Base-by-base conservation (phyloP, 2,113 vertebrate species). In the Furnarius figulus region DNA sequence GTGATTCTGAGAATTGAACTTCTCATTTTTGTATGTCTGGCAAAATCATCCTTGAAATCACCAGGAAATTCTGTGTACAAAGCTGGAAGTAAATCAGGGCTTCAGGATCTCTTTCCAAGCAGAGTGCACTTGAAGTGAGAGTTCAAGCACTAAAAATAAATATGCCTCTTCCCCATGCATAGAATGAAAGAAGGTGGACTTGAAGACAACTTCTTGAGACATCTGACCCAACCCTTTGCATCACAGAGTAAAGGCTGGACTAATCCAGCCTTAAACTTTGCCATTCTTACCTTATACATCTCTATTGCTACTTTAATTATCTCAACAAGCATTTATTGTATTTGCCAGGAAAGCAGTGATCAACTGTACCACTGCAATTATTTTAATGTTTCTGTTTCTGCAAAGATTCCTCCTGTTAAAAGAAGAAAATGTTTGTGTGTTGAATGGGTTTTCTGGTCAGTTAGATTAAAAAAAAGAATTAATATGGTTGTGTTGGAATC, bases 371-470 rank as follows among this genome's bases (percentile, higher is more conserved):
- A 28, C 47, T 68, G n/a, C 33, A 50, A 59, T 80, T 81, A 86
- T 87, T 94, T 71, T 65, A 50, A 25, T 37, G 33, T 27, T 78
- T 49, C n/a, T 72, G 79, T 90, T 97, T 90, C 72, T 94, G 58
- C 61, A 88, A 84, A 52, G 42, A 40, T 50, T 50, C 12, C 93
- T 79, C 40, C 21, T 30, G 78, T 92, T 61, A 65, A 53, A 75
- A 25, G 47, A 71, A 47, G 31, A 42, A 78, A 75, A 71, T 53
- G 2, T 52, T 88, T n/a, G 6, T 16, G 68, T 90, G 35, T 83
- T 63, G 78, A 95, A 90, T 52, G 50, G 40, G 27, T 85, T 90
- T 95, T 75, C 76, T 93, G 21, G 81, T 91, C 86, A 97, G 96
- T 96, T 87, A 94, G 77, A 86, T 46, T 77, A 53, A 74, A 82